Base-by-base conservation (phyloP, 2,113 vertebrate genomes). In the Phrynocephalus versicolor region DNA sequence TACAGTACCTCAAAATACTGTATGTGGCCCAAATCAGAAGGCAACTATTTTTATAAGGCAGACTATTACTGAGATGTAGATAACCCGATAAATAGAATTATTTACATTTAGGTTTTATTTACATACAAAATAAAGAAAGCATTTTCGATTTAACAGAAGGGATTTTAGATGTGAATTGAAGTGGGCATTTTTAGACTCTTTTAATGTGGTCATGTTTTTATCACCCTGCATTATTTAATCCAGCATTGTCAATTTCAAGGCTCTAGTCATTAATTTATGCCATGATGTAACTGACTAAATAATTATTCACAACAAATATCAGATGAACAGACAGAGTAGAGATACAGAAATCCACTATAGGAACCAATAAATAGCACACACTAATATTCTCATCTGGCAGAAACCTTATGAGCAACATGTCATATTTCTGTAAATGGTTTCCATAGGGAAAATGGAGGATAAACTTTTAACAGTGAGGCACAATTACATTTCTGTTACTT, bases 371-470 rank as follows among this genome's bases (percentile, higher is more conserved):
- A 97, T 88, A 96, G 93, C 0, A 94, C 96, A 89, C 96, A 95
- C 37, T 96, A 95, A 3, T 93, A 95, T 94, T 97, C 96, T 95
- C 96, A 96, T 86, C 96, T 95, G 6, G 96, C 95, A 93, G 97
- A 94, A 85, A 96, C 95, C 6, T 97, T 96, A 21, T 96, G 95
- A 41, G 95, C 92, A 69, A 90, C 90, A 30, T 97, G 92, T 95
- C 96, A 96, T 90, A 97, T 97, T 33, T 96, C 95, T 88, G 95
- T 95, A 1, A 87, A 78, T 96, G 96, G 41, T 95, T 96, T 90
- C 96, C 94, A 60, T 97, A 88, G 37, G 33, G 96, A 96, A 79
- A 97, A 94, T 0, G 96, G 94, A 25, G 93, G 93, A 97, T 85
- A 79, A 95, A 89, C 80, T 95, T 10, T 27, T 96, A 7, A 93